A percentile compares a stretch with the other conserved stretches of the same genome.
Evolutionary conservation across 2,888 invertebrate species (phyloP).

Genomic region (Hoplodrina ambigua): DNA sequence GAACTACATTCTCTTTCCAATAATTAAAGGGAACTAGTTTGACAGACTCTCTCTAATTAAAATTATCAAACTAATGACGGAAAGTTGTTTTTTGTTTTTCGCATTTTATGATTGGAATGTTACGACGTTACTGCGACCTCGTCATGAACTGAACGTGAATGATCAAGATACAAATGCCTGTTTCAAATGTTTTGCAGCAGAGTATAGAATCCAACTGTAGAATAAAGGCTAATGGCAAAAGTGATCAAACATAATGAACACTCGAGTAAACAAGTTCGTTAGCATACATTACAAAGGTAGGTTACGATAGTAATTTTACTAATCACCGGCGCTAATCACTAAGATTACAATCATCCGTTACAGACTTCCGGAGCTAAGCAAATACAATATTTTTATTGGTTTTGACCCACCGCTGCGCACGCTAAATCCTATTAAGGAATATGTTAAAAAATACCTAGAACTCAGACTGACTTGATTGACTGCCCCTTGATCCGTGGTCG

Average conservation of each 20-base stretch:
- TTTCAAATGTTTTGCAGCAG: too few relatives aligned
- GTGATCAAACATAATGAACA: neutral
- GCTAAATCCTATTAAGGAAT: too few relatives aligned
- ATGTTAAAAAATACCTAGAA: too few relatives aligned
- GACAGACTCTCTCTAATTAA: conserved; percentile 45
- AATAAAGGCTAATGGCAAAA: neutral
- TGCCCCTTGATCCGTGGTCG: too few relatives aligned
- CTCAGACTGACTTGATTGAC: too few relatives aligned
- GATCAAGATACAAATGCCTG: too few relatives aligned
- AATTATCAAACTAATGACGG: conserved; percentile 35
- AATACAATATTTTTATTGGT: neutral
- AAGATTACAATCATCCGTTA: conserved; percentile 31
- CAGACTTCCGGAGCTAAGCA: conserved; percentile 29
- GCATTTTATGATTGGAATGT: conserved; percentile 16
- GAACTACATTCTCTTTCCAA: conserved; percentile 28
- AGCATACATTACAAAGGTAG: neutral
- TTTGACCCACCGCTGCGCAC: neutral
- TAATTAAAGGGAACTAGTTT: conserved; percentile 42
- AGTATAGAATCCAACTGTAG: neutral
- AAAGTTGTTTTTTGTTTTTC: conserved; percentile 29
- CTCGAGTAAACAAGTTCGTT: neutral
- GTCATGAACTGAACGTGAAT: neutral
- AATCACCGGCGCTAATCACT: conserved; percentile 29
- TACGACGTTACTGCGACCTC: neutral
- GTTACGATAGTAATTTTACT: conserved; percentile 23